phyloP scores from a whole-genome alignment of 2,888 invertebrate genomes.

The Zygogramma bicolorata region DNA sequence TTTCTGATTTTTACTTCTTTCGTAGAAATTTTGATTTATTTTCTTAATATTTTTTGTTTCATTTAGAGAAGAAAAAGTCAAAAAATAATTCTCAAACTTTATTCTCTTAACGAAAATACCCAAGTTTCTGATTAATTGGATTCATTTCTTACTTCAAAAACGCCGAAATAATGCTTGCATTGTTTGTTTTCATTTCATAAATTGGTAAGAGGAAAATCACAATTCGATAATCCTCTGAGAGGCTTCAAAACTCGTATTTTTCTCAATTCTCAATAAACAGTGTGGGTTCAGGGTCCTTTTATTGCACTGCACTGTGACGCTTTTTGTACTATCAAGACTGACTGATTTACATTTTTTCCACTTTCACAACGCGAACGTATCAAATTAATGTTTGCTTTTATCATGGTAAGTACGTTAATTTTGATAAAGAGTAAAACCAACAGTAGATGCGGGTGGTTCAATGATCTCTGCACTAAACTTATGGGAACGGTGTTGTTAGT shows the following conservation, averaged over 20 bases:
- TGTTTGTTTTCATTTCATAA: too few species aligned
- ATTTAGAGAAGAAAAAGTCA: too few species aligned
- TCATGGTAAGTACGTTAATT: neutral
- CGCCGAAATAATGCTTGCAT: too few species aligned
- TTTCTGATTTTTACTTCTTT: too few species aligned
- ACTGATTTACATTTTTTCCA: neutral
- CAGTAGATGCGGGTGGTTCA: neutral
- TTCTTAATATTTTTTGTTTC: too few species aligned
- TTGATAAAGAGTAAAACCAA: neutral
- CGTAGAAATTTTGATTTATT: too few species aligned
- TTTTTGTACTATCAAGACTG: neutral
- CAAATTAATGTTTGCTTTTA: neutral
- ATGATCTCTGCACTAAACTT: neutral
- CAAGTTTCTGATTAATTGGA: too few species aligned
- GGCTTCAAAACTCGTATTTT: neutral
- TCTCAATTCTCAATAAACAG: slow-evolving; percentile 48
- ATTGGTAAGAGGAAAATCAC: neutral
- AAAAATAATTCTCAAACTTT: too few species aligned
- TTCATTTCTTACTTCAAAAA: too few species aligned
- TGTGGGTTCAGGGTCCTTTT: slow-evolving; percentile 44
- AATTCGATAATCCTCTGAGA: neutral
- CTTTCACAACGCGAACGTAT: neutral
- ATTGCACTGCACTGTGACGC: neutral
- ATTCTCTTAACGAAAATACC: too few species aligned
- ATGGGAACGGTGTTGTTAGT: neutral